Evolutionary conservation across 1,140 invertebrate genomes (phyloP).

Genomic region (Scylla paramamosain): DNA sequence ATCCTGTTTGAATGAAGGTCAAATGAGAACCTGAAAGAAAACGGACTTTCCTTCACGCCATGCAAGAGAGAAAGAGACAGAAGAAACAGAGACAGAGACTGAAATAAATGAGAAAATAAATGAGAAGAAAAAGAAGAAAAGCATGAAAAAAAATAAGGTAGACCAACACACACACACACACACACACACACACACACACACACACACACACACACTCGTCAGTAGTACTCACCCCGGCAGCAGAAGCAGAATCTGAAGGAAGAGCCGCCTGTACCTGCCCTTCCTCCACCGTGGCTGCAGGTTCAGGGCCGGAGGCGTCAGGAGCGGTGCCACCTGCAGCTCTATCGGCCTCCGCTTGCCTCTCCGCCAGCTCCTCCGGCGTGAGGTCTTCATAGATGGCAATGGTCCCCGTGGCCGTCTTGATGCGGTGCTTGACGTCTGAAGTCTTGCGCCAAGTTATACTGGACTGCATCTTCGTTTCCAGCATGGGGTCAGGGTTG

Average conservation of each 20-base stretch:
- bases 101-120: background rate
- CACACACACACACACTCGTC: background rate
- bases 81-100: background rate
- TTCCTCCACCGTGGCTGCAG: constrained; percentile 25
- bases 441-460: constrained; percentile 72
- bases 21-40: background rate
- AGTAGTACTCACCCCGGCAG: constrained; percentile 1
- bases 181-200: constrained; percentile 42
- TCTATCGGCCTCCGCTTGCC: constrained; percentile 44
- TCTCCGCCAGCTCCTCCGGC: constrained; percentile 57
- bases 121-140: background rate
- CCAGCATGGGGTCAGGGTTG: constrained; percentile 64
- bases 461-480: constrained; percentile 56
- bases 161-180: constrained; percentile 15
- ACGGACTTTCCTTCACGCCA: background rate
- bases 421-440: constrained; percentile 67
- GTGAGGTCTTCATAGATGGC: constrained; percentile 65
- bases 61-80: constrained; percentile 31
- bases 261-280: background rate
- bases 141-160: too few species aligned
- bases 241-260: background rate
- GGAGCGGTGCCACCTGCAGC: constrained; percentile 61
- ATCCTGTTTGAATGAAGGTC: background rate
- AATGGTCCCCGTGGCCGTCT: constrained; percentile 76
- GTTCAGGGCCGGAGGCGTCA: background rate